phyloP scores from a whole-genome alignment of 2,797 vertebrate genomes.

The Carduelis carduelis region DNA sequence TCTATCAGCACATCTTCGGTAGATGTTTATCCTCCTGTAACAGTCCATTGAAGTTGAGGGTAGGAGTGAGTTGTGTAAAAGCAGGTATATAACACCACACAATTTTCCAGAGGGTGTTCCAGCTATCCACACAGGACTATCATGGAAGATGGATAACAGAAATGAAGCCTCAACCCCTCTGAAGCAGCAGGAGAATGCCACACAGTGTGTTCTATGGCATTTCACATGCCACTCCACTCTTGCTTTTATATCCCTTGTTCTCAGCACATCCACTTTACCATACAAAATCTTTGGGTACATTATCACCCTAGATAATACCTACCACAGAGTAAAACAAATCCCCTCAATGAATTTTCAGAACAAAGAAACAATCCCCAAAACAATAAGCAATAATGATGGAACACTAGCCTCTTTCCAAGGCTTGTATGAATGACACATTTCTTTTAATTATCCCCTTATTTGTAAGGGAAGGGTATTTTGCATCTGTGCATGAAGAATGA shows the following conservation, averaged over 20 bases:
- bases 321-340: neutral
- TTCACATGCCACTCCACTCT: neutral
- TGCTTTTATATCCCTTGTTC: neutral
- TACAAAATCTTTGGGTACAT: neutral
- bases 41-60: neutral
- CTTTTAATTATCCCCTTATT: neutral
- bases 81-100: fast-evolving
- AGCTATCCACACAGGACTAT: neutral
- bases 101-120: neutral
- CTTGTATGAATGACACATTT: neutral
- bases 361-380: neutral
- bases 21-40: neutral
- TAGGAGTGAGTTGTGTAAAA: neutral
- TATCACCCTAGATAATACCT: neutral
- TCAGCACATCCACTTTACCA: neutral
- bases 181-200: neutral
- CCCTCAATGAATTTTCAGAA: neutral
- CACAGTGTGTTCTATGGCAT: neutral
- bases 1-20: neutral
- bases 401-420: neutral
- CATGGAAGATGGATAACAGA: neutral
- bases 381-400: neutral
- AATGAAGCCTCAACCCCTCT: neutral
- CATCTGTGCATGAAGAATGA: neutral
- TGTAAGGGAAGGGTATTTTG: neutral